These are phyloP conservation scores for Anguilla pacifica DNA, from an alignment of 2,797 vertebrate genomes.

Conservation along the genomic window DNA sequence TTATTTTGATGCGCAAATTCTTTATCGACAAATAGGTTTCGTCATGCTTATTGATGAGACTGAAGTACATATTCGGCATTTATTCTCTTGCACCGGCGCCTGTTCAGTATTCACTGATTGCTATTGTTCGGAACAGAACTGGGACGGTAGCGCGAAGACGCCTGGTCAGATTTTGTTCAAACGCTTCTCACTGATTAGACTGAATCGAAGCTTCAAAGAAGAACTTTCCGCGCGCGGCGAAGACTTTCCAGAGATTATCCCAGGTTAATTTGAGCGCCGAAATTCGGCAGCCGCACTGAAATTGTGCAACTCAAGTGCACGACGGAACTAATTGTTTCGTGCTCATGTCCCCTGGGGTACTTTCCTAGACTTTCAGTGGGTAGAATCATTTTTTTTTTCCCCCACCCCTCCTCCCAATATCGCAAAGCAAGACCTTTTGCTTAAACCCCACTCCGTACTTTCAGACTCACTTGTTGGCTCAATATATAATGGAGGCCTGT, in stretches of 20 bases:
- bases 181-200: neutral
- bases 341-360: neutral
- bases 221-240: neutral
- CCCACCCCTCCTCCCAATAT: neutral
- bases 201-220: neutral
- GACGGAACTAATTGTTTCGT: neutral
- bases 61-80: neutral
- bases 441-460: conserved; percentile 8
- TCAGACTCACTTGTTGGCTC: conserved; percentile 26
- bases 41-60: neutral
- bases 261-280: neutral
- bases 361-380: neutral
- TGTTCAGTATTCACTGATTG: neutral
- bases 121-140: neutral
- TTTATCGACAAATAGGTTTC: conserved; percentile 35
- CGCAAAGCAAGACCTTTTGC: neutral
- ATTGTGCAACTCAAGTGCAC: neutral
- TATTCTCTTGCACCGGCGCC: neutral
- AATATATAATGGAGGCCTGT: conserved; percentile 25
- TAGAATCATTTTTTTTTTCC: neutral
- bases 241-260: neutral
- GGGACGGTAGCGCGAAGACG: neutral
- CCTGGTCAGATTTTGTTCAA: neutral
- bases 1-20: conserved; percentile 34
- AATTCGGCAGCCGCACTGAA: neutral